Conservation (phyloP, 2,113 vertebrate species). For the Chauna torquata region DNA sequence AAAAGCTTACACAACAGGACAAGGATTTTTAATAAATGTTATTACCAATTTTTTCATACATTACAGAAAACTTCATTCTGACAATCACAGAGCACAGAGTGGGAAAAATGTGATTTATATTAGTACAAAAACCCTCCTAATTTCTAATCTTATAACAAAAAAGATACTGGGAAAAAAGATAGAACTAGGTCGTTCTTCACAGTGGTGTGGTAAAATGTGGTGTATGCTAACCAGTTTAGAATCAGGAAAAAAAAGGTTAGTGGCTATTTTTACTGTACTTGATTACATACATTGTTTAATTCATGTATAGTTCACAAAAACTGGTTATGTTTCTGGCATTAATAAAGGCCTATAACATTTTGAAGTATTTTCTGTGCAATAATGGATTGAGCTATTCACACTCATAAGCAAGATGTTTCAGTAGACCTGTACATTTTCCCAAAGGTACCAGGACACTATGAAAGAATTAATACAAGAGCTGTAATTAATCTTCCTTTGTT, state of each 20-base stretch:
- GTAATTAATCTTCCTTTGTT: slow-evolving; percentile 44
- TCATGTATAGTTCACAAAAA: neutral
- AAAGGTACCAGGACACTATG: neutral
- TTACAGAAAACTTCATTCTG: slow-evolving; percentile 23
- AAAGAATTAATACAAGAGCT: neutral
- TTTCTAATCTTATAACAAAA: neutral
- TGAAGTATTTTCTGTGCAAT: slow-evolving; percentile 12
- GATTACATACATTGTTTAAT: neutral
- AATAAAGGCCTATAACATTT: neutral
- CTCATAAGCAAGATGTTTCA: neutral
- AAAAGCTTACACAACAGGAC: neutral
- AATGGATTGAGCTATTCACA: neutral
- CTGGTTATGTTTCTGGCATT: neutral
- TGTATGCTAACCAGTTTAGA: neutral
- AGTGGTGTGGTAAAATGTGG: neutral
- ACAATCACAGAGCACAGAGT: neutral
- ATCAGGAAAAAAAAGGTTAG: neutral
- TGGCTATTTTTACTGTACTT: neutral
- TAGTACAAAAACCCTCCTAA: neutral
- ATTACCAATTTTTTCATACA: slow-evolving; percentile 20
- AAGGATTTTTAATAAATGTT: slow-evolving; percentile 32
- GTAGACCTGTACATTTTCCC: neutral
- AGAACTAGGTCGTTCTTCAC: slow-evolving; percentile 58
- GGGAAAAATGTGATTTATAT: slow-evolving; percentile 47
- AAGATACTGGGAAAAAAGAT: neutral